These are phyloP conservation scores for Chaetodon trifascialis DNA, from an alignment of 2,113 vertebrate genomes.

Conservation along the genomic window DNA sequence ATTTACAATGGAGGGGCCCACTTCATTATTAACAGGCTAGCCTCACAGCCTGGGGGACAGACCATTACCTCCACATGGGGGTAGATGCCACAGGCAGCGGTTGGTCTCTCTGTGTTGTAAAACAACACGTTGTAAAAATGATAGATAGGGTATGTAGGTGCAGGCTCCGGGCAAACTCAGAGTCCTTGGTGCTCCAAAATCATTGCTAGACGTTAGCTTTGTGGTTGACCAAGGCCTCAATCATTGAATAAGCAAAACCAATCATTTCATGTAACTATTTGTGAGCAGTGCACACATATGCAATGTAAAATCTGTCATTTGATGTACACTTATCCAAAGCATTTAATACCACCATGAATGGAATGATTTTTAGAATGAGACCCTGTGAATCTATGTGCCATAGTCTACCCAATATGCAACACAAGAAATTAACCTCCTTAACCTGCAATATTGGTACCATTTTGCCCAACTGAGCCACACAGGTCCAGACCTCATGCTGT, in stretches of 20 bases:
- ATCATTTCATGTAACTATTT: conserved; percentile 13
- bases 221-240: conserved; percentile 20
- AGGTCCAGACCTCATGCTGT: background rate
- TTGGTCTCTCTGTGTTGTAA: conserved; percentile 67
- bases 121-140: conserved; percentile 68
- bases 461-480: background rate
- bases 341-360: conserved; percentile 3
- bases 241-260: conserved; percentile 1
- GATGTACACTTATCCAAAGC: background rate
- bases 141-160: conserved; percentile 53
- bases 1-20: conserved; percentile 75
- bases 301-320: conserved; percentile 8
- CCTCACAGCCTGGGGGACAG: conserved; percentile 56
- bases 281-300: conserved; percentile 4
- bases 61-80: conserved; percentile 69
- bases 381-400: background rate
- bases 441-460: background rate
- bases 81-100: conserved; percentile 64
- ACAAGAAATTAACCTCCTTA: background rate
- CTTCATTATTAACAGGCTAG: conserved; percentile 73
- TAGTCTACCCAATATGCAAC: background rate
- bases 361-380: background rate
- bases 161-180: conserved; percentile 11
- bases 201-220: conserved; percentile 13
- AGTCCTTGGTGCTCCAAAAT: conserved; percentile 26